A percentile compares a stretch with the other conserved stretches of the same genome.
Evolutionary conservation across 1,140 invertebrate species (phyloP).

Genomic region (Stegodyphus mimosarum): DNA sequence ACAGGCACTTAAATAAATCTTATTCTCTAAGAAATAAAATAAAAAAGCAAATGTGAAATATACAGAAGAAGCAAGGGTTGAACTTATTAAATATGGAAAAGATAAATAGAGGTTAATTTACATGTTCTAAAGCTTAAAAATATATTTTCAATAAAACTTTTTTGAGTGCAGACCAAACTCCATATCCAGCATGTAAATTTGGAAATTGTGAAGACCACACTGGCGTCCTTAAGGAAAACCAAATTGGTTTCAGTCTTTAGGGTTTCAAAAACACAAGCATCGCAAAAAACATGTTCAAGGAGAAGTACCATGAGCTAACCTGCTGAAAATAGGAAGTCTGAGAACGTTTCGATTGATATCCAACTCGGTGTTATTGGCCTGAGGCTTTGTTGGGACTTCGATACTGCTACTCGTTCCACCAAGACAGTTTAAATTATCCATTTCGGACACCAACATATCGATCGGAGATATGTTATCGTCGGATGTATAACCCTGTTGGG

Average conservation of each 20-base stretch:
- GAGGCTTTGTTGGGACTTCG: constrained; percentile 1
- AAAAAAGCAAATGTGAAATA: constrained; percentile 11
- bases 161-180: constrained; percentile 24
- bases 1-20: constrained; percentile 21
- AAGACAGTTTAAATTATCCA: constrained; percentile 53
- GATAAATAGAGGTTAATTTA: constrained; percentile 33
- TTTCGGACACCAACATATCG: constrained; percentile 54
- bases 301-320: constrained; percentile 35
- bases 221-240: constrained; percentile 25
- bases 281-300: neutral
- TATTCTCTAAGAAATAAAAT: constrained; percentile 8
- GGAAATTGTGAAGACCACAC: neutral
- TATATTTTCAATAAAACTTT: constrained; percentile 10
- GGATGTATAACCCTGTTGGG: neutral
- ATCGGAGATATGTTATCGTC: constrained; percentile 50
- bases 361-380: neutral
- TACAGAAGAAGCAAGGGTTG: constrained; percentile 18
- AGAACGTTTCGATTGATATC: constrained; percentile 33
- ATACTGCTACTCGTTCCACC: constrained; percentile 1
- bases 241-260: constrained; percentile 43
- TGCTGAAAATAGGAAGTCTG: constrained; percentile 57
- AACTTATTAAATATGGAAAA: constrained; percentile 19
- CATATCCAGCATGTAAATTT: constrained; percentile 51
- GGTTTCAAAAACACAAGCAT: neutral
- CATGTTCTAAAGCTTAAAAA: constrained; percentile 27